Evolutionary conservation across 2,888 invertebrate species (phyloP), one percentile per base, ranked within the genome.

Genomic region (Drosophila lutescens): DNA sequence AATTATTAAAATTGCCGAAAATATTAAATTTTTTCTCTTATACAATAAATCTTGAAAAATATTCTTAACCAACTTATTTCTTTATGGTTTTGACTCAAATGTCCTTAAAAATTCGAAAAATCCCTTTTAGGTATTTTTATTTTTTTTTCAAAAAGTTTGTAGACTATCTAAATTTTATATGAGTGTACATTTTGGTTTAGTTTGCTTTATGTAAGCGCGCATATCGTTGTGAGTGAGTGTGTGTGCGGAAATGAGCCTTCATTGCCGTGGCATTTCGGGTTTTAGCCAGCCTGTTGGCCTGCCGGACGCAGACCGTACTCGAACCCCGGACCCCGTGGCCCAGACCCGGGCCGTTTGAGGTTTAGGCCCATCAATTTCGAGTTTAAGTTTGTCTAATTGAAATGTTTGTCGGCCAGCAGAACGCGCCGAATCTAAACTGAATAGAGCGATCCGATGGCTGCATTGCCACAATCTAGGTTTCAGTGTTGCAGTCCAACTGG

Each of bases 381-480:
- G 79, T 77, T 77, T 76, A 80, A 80, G 80, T 83, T 88, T 86
- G 86, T 78, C 81, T 88, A 86, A 86, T 86, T 86, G 85, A 85
- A 87, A 87, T 87, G 88, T 86, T 87, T 87, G 78, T 67, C 36
- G 53, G 67, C 53, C 50, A 43, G 30, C 67, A 36, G 49, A 43
- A 41, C 20, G 49, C 32, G 56, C 36, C 41, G 26, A 66, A 67
- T 51, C 32, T 56, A 57, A 46, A 41, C 56, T 49, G 67, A 34
- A 53, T 43, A 20, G 61, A 36, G 7, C 13, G 49, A 32, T 49
- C 47, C 41, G 17, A 38, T 17, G 50, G 38, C 30, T 34, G 41
- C 20, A 34, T 20, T 32, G 57, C 40, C 51, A 23, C 46, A 32
- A 17, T 38, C 43, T 12, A 38, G 47, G 17, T 10, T 13, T 23